Evolutionary conservation across 2,113 vertebrate genomes (phyloP), one percentile per base, ranked within the genome.

Genomic region (Perognathus longimembris): DNA sequence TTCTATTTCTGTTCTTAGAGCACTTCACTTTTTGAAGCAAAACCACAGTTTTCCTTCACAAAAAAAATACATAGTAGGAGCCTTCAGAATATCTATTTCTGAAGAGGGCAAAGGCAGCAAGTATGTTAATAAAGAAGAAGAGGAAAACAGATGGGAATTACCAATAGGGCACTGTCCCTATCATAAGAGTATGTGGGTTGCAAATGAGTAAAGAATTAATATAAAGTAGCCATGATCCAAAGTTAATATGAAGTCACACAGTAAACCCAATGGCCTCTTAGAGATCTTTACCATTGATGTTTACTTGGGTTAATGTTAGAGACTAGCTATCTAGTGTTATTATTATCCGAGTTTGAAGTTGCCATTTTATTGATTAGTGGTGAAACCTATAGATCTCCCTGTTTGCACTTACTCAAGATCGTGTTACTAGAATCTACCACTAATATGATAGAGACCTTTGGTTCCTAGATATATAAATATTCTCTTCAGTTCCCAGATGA

Each of bases 1-100:
- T 82, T 90, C 85, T 91, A 70, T 92, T 92, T 93, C 66, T 94
- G 20, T 71, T 82, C 66, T 83, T 59, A 18, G 18, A 24, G 5
- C 57, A 67, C 89, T n/a, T 78, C 54, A 66, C 59, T 54, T 94
- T 76, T 85, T 73, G 15, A 64, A 79, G 59, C 40, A n/a, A 85
- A 88, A n/a, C 17, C 34, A 54, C 14, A 54, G 50, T 54, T 54
- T 81, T 89, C 88, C 59, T 61, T 61, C 59, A 61, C 59, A 61
- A 26, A 38, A 57, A 32, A 14, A 50, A 6, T 40, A 21, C 42
- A 75, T 92, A 79, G 63, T 42, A 70, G 83, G 88, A 71, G 10
- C 12, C 17, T 82, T 92, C 82, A 92, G 20, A 66, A 61, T 36
- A 77, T 32, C 30, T 30, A 63, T 82, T 76, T 95, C 38, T 79